Evolutionary conservation across 2,113 vertebrate genomes (phyloP), one percentile per base, ranked within the genome.

Genomic region (Himantopus leucocephalus): DNA sequence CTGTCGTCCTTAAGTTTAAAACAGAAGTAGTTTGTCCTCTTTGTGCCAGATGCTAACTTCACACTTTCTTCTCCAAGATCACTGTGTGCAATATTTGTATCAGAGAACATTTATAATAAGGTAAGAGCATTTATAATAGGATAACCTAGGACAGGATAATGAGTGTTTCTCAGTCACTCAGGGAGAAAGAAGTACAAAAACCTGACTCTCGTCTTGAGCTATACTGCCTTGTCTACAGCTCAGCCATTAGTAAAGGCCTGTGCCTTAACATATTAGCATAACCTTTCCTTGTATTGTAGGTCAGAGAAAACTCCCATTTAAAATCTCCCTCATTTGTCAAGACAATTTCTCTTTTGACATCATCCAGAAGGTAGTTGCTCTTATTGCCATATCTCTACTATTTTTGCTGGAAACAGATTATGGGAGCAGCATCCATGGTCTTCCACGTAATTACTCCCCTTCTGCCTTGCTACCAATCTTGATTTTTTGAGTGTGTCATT

Each of bases 301-400:
- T 95, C 96, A 92, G 64, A 91, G 64, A 96, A 95, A 92, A 95
- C 96, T 92, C 94, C 94, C 91, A 91, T 87, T 93, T 93, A 95
- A 96, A 95, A 80, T 88, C 79, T 88, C 81, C 86, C 93, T 96
- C 96, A 85, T 96, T 97, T 95, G 96, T 97, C 96, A 97, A 94
- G 95, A 94, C 91, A 96, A 92, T 96, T 95, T 94, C 47, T 91
- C 91, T 95, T 95, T 87, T 95, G 92, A 92, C 96, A 95, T 94
- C 66, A 84, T 59, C 79, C 80, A 93, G 68, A 79, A 86, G 64
- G 75, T 62, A 90, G 82, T 48, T 47, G 72, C 39, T 83, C 50
- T 74, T 90, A 77, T 63, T 92, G 72, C 79, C 8, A 0, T 78
- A 48, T 60, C 84, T 80, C 71, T 80, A 90, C 93, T 94, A 34